Base-by-base conservation (phyloP, 2,888 invertebrate species). In the Ormyrus thymus region DNA sequence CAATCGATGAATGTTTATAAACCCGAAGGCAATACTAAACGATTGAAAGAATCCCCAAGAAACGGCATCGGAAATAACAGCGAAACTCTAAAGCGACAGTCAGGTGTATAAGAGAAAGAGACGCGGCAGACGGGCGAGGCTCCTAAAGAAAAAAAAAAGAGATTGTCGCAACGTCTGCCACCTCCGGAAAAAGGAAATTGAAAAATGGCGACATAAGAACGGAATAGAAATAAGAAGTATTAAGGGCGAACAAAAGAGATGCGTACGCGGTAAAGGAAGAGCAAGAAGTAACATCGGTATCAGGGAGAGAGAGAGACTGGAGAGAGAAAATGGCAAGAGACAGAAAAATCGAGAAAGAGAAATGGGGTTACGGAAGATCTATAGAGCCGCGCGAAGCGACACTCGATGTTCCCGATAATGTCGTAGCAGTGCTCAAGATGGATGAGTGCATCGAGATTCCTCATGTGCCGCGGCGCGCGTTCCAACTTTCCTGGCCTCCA, bases 391-490 rank as follows among this genome's bases (percentile, higher is more conserved):
- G 61, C 69, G 71, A 80, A 78, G 81, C 78, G 78, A 76, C 78
- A 76, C 78, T 81, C 78, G 81, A 81, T 78, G 76, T 72, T 68
- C 62, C 71, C 76, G 81, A 81, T 81, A 81, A 81, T 81, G 81
- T 78, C 80, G 80, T 68, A 74, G 69, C 48, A 46, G 55, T 69
- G 70, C 77, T 77, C 78, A 78, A 80, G 80, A 78, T 80, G 78
- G 80, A 80, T 80, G 80, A 74, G 71, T 62, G 75, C 78, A 73
- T 80, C 58, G 73, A 73, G 78, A 69, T 78, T 62, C 71, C 62
- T 61, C 50, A 6, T 64, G 6, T 11, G 29, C 45, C 46, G 11
- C 15, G 46, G 48, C 11, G 29, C 11, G 64, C 58, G 50, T 7
- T 3, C 48, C 72, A 72, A 73, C 58, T 77, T 77, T 74, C 64